A percentile compares a stretch with the other conserved stretches of the same genome.
These are phyloP conservation scores for Pseudomyrmex cubaensis DNA, from an alignment of 1,140 invertebrate species.

Conservation along the genomic window DNA sequence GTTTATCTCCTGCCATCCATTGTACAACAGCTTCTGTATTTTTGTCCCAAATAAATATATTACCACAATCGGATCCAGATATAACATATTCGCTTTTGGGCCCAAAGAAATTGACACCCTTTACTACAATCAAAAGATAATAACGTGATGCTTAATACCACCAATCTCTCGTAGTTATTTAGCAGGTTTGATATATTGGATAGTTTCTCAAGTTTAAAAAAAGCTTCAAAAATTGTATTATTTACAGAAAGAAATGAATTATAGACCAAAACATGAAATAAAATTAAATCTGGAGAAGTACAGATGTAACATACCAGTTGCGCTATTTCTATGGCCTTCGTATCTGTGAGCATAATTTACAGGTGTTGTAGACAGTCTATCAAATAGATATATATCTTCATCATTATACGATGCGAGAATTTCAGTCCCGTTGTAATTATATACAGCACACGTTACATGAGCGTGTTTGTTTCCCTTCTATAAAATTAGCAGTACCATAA, in stretches of 20 bases:
- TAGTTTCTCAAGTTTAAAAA: too few relatives aligned
- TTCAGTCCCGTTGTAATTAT: conserved; percentile 96
- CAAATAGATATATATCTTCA: conserved; percentile 96
- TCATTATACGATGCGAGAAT: conserved; percentile 97
- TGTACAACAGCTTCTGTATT: conserved; percentile 95
- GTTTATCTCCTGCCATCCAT: conserved; percentile 93
- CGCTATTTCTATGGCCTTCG: conserved; percentile 91
- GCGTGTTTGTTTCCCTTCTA: conserved; percentile 68
- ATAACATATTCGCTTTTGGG: conserved; percentile 95
- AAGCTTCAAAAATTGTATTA: too few relatives aligned
- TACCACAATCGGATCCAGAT: conserved; percentile 97
- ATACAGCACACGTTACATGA: conserved; percentile 95
- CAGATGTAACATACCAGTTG: conserved; percentile 85
- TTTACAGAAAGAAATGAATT: too few relatives aligned
- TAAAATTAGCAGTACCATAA: conserved; percentile 50
- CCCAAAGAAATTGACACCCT: conserved; percentile 97
- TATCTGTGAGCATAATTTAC: conserved; percentile 91
- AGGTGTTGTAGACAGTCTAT: conserved; percentile 86
- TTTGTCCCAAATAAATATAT: conserved; percentile 98
- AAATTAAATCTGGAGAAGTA: too few relatives aligned
- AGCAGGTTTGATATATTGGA: too few relatives aligned
- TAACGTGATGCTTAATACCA: conserved; percentile 20
- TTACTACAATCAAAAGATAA: conserved; percentile 87
- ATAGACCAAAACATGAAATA: too few relatives aligned
- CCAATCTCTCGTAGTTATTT: too few relatives aligned